Conservation (phyloP, 2,113 vertebrate genomes). For the Neolamprologus hecqui region DNA sequence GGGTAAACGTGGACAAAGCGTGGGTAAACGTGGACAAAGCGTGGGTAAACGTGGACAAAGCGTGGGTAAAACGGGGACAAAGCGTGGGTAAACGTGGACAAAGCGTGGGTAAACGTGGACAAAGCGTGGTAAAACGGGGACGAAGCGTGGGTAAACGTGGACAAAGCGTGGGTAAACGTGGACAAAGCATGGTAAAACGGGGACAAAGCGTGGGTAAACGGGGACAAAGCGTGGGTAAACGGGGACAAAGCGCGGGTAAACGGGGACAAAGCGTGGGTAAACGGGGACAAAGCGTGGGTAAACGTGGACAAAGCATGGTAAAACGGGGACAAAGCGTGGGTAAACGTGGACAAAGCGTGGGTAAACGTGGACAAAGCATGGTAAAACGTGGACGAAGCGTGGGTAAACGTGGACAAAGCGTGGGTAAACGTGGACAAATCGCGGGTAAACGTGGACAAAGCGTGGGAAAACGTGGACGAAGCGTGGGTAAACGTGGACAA, state of each 20-base stretch:
- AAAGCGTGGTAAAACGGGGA: fast-evolving
- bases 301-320: fast-evolving
- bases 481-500: too few species aligned
- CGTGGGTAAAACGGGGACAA: fast-evolving
- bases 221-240: fast-evolving
- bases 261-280: fast-evolving
- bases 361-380: fast-evolving
- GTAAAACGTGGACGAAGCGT: fast-evolving
- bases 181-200: fast-evolving
- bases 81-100: fast-evolving
- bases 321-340: fast-evolving
- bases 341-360: fast-evolving
- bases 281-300: fast-evolving
- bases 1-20: fast-evolving
- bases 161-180: fast-evolving
- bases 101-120: fast-evolving
- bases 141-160: fast-evolving
- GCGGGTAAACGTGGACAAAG: fast-evolving
- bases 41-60: fast-evolving
- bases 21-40: fast-evolving
- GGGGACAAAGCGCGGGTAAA: fast-evolving
- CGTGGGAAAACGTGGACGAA: too few species aligned
- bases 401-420: fast-evolving
- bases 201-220: fast-evolving
- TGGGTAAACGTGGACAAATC: fast-evolving